A percentile compares a stretch with the other conserved stretches of the same genome.
Evolutionary conservation across 2,888 invertebrate genomes (phyloP).

Genomic region (Pocota personata): DNA sequence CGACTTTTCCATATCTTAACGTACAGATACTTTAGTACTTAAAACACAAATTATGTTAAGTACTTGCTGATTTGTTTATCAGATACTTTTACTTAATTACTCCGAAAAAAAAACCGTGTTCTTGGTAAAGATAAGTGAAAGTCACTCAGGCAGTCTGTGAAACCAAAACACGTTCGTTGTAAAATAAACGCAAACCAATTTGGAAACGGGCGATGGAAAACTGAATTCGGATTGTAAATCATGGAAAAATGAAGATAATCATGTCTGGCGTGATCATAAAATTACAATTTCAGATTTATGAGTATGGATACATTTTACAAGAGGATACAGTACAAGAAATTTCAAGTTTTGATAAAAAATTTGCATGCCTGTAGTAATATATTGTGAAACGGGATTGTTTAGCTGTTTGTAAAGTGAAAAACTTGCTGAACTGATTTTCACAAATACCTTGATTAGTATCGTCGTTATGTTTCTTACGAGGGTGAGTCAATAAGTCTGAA

Average conservation of each 20-base stretch:
- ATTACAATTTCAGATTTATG: neutral
- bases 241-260: neutral
- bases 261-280: neutral
- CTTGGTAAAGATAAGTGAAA: conserved; percentile 25
- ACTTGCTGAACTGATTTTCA: too few relatives aligned
- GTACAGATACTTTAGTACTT: neutral
- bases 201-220: neutral
- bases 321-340: too few relatives aligned
- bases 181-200: neutral
- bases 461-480: too few relatives aligned
- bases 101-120: conserved; percentile 7
- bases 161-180: neutral
- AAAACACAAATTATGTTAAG: conserved; percentile 12
- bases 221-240: neutral
- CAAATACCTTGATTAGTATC: too few relatives aligned
- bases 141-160: neutral
- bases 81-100: conserved; percentile 20
- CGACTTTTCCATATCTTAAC: neutral
- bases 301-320: too few relatives aligned
- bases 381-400: too few relatives aligned
- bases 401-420: too few relatives aligned
- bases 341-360: neutral
- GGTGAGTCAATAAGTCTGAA: too few relatives aligned
- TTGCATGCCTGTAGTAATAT: neutral
- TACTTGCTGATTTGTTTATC: conserved; percentile 22